Base-by-base conservation (phyloP, 2,113 vertebrate species). In the Menura novaehollandiae region DNA sequence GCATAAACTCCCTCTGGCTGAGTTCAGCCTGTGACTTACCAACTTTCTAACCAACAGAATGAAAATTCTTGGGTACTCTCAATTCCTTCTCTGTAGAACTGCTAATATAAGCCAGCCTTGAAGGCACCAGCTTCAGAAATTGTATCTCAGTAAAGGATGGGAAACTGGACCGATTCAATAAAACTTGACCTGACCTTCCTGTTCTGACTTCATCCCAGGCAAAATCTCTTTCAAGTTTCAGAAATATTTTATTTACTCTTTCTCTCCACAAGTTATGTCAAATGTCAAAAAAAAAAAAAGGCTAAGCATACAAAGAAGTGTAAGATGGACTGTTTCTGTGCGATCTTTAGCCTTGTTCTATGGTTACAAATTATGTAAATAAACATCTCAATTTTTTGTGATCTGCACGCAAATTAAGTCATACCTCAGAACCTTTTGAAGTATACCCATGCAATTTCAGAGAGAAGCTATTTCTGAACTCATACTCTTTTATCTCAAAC, bases 171-270 rank as follows among this genome's bases (percentile, higher is more conserved):
- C 52, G 90, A 85, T 85, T 87, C 90, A 91, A 81, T 93, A 89
- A 95, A 87, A 90, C 71, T 53, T 86, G 64, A 72, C 67, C 67
- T 95, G 85, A 87, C 67, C 80, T 88, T 96, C 86, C 72, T 30
- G 49, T 94, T 90, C 60, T 81, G 52, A 84, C 52, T 95, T 85
- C 51, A 88, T 93, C 63, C 47, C 51, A 67, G 85, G 75, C 64
- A 95, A 89, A 95, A 85, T 78, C 62, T 97, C 71, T 93, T 88
- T 14, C 68, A 95, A 93, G 63, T 83, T 95, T 91, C 85, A 87
- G 75, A 89, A 83, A 87, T 81, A 39, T 97, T 97, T 94, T 77
- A 94, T 97, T 97, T 94, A 89, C 41, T 73, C 64, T 91, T 90
- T 84, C 75, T 94, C 22, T 91, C 68, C 92, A 74, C 68, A 72